Evolutionary conservation across 2,888 invertebrate genomes (phyloP).

Genomic region (Plagodis dolabraria): DNA sequence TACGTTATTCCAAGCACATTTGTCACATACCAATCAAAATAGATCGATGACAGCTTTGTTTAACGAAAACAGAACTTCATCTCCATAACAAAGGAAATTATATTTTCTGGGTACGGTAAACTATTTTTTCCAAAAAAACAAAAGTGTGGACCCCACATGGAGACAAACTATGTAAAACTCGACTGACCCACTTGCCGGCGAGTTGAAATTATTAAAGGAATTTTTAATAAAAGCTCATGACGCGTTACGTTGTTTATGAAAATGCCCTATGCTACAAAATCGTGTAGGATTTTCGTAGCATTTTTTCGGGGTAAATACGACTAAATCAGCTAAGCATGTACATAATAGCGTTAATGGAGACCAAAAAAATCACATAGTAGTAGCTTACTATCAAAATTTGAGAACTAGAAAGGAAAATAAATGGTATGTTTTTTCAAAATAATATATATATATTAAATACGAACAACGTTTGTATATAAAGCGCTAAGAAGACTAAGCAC

Average conservation of each 20-base stretch:
- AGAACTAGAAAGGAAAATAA: too few species aligned
- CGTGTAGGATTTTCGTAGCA: not conserved
- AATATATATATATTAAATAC: too few species aligned
- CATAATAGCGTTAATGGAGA: too few species aligned
- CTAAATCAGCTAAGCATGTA: too few species aligned
- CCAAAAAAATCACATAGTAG: too few species aligned
- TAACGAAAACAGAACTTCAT: not conserved
- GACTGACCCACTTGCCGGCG: slow-evolving; percentile 45
- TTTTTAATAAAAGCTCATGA: slow-evolving; percentile 51
- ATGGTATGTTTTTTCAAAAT: too few species aligned
- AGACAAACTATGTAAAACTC: slow-evolving; percentile 53
- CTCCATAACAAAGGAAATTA: not conserved
- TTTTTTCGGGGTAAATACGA: not conserved
- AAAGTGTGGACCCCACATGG: slow-evolving; percentile 6
- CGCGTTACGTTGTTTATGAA: slow-evolving; percentile 45
- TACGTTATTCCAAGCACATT: too few species aligned
- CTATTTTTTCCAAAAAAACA: not conserved
- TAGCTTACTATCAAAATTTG: too few species aligned
- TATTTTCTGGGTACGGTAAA: not conserved
- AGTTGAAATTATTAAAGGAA: slow-evolving; percentile 50
- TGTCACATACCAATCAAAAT: too few species aligned
- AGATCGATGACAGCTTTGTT: too few species aligned
- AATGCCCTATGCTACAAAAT: slow-evolving; percentile 27
- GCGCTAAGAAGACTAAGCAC: too few species aligned
- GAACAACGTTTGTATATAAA: too few species aligned